A percentile compares a stretch with the other conserved stretches of the same genome.
These are phyloP conservation scores for Sinocyclocheilus grahami DNA, from an alignment of 2,113 vertebrate genomes.

Conservation along the genomic window DNA sequence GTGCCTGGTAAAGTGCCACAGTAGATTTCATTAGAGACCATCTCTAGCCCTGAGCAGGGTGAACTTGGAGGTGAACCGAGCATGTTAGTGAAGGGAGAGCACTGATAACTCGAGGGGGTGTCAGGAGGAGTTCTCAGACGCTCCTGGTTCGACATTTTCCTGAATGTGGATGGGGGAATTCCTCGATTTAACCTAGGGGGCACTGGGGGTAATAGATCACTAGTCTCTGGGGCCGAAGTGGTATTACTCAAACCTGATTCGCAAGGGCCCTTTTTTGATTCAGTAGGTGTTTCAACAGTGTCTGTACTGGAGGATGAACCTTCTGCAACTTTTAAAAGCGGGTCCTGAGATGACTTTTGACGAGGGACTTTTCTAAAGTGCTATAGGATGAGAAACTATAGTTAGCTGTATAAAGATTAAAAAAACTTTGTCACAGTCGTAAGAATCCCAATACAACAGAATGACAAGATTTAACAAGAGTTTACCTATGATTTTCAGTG, in stretches of 20 bases:
- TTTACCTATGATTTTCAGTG: conserved; percentile 70
- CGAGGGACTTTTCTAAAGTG: conserved; percentile 69
- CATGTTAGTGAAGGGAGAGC: conserved; percentile 58
- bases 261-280: conserved; percentile 36
- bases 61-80: conserved; percentile 52
- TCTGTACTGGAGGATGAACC: conserved; percentile 61
- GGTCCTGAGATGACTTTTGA: conserved; percentile 67
- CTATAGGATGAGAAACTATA: conserved; percentile 60
- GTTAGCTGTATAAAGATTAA: background rate
- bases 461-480: background rate
- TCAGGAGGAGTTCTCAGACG: background rate
- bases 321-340: conserved; percentile 62
- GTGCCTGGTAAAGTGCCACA: conserved; percentile 74
- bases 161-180: conserved; percentile 28
- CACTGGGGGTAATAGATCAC: conserved; percentile 59
- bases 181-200: conserved; percentile 70
- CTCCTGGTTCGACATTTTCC: conserved; percentile 44
- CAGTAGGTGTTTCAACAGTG: conserved; percentile 12
- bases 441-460: background rate
- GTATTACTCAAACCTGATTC: conserved; percentile 48
- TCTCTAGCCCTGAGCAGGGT: conserved; percentile 74
- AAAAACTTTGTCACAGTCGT: background rate
- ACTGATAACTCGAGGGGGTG: conserved; percentile 56
- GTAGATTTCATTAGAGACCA: conserved; percentile 90
- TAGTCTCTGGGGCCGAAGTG: conserved; percentile 56